Percentiles rank a stretch among this genome's conserved stretches.
These are phyloP conservation scores for Chrysopa pallens DNA, from an alignment of 1,140 invertebrate species.

Conservation along the genomic window DNA sequence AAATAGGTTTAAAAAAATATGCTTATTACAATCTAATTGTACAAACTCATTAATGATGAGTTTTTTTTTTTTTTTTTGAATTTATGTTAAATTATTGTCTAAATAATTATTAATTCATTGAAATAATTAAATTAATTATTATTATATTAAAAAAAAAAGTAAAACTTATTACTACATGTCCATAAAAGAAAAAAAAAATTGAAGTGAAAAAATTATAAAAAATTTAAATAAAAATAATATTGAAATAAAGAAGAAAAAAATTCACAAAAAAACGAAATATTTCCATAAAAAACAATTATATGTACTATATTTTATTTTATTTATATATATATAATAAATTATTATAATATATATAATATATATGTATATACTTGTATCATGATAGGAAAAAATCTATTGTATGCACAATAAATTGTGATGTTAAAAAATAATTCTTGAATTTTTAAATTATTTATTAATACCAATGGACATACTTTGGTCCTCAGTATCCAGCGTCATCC, in stretches of 20 bases:
- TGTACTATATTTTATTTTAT: background rate
- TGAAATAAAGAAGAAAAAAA: too few relatives aligned
- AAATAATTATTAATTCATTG: too few relatives aligned
- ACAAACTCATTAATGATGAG: too few relatives aligned
- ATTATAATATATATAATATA: background rate
- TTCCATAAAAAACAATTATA: background rate
- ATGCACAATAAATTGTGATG: background rate
- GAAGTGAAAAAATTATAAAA: background rate
- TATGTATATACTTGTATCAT: background rate
- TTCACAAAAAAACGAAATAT: background rate
- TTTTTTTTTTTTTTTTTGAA: too few relatives aligned
- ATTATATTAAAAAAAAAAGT: background rate
- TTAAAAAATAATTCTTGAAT: background rate
- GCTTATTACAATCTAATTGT: too few relatives aligned
- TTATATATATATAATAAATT: background rate
- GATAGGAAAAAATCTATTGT: background rate
- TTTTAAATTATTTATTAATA: too few relatives aligned
- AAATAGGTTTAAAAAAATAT: too few relatives aligned
- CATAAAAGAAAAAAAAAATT: background rate
- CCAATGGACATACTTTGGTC: too few relatives aligned
- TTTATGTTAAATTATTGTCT: too few relatives aligned
- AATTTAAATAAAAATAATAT: too few relatives aligned
- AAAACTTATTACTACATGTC: background rate
- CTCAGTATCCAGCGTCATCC: too few relatives aligned
- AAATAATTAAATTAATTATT: background rate